Base-by-base conservation (phyloP, 2,888 invertebrate genomes). In the Nomada hirtipes region DNA sequence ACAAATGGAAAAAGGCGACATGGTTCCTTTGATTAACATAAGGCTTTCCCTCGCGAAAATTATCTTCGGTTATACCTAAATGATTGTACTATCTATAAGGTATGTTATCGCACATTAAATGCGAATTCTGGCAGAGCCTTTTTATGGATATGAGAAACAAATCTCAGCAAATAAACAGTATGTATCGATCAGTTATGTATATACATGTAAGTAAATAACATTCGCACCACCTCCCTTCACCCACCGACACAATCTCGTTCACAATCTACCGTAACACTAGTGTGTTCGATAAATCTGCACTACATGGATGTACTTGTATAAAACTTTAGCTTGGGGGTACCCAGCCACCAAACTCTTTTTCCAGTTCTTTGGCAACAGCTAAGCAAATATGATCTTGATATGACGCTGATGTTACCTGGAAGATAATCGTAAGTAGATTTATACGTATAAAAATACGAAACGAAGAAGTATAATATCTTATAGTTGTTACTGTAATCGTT, bases 291-390 rank as follows among this genome's bases (percentile, higher is more conserved):
- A 15, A 59, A 26, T 4, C 1, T 18, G 2, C 1, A 29, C 10
- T 10, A 65, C 18, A 11, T 10, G 18, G 9, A 57, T 44, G 2
- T 1, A 11, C 2, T 9, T 47, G 2, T 23, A 18, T 36, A 52
- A 29, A 36, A 13, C 4, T 71, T 10, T 65, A 68, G 36, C 44
- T 50, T 36, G 96, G 96, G 13, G 96, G 95, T 52, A 94, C 92
- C 98, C 98, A 98, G 0, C 98, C 98, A 1, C 98, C 98, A 93
- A 98, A 98, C 13, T 95, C 96, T 55, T 94, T 94, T 91, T 98
- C 98, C 59, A 98, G 92, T 89, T 97, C 96, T 83, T 94, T 94
- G 1, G 98, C 98, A 4, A 98, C 96, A 0, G 97, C 97, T 29
- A 98, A 92, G 81, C 97, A 97, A 11, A 98, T 93, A 76, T 96